These are phyloP conservation scores for Bombylius major DNA, from an alignment of 2,888 invertebrate genomes.

Conservation along the genomic window DNA sequence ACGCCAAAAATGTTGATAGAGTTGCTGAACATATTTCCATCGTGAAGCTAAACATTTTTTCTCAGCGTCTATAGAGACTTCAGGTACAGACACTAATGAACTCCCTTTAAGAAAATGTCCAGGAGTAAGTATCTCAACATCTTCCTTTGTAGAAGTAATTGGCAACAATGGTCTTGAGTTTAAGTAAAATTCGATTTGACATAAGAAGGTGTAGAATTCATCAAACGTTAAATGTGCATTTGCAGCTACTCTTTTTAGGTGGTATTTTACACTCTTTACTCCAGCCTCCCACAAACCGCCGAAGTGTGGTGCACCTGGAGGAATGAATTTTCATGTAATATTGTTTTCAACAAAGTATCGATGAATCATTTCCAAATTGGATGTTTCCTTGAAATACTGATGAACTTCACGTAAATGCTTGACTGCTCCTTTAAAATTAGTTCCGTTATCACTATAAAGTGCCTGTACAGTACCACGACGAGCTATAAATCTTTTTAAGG, in stretches of 20 bases:
- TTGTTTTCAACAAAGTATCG: not conserved
- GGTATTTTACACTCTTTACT: not conserved
- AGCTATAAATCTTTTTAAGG: constrained; percentile 12
- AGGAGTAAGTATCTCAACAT: not conserved
- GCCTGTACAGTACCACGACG: not conserved
- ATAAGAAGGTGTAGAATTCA: constrained; percentile 16
- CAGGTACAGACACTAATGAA: not conserved
- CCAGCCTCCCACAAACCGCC: constrained; percentile 4
- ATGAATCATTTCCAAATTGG: not conserved
- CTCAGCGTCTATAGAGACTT: not conserved
- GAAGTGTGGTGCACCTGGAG: constrained; percentile 1
- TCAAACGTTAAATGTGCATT: constrained; percentile 5
- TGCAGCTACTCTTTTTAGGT: not conserved
- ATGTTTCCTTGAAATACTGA: not conserved
- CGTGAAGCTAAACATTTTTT: not conserved
- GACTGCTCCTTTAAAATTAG: constrained; percentile 1
- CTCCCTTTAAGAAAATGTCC: constrained; percentile 1
- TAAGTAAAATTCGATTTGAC: constrained; percentile 13
- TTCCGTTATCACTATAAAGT: constrained; percentile 2
- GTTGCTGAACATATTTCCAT: not conserved
- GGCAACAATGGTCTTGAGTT: not conserved
- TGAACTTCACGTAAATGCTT: constrained; percentile 10
- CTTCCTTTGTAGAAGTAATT: not conserved
- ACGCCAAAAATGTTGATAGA: no score
- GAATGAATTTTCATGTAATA: constrained; percentile 16